Conservation (phyloP, 2,888 invertebrate genomes). For the Lasioglossum figueresi region DNA sequence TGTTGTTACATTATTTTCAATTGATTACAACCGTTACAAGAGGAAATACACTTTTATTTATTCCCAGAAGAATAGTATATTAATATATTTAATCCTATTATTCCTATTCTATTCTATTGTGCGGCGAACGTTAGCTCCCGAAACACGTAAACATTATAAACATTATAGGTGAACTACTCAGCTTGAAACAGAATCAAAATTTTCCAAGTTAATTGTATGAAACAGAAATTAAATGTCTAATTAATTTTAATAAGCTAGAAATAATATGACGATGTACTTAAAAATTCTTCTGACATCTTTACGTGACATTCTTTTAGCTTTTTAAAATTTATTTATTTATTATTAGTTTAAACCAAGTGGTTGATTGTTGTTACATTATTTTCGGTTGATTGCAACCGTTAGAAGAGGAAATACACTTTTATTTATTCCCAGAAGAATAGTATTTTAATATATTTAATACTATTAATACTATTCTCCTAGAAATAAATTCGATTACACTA, state of each 20-base stretch:
- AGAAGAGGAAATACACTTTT: neutral
- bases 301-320: neutral
- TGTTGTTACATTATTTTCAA: neutral
- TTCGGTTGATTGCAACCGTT: neutral
- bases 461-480: neutral
- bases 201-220: neutral
- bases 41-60: too few relatives aligned
- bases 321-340: too few relatives aligned
- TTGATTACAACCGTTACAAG: neutral
- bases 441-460: neutral
- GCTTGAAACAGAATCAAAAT: neutral
- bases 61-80: too few relatives aligned
- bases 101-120: neutral
- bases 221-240: neutral
- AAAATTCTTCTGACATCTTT: too few relatives aligned
- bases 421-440: neutral
- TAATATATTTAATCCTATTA: too few relatives aligned
- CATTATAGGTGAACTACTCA: neutral
- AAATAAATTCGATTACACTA: too few relatives aligned
- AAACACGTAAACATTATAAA: neutral
- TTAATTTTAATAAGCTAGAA: neutral
- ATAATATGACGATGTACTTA: neutral
- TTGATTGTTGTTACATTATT: too few relatives aligned
- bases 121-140: neutral
- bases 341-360: too few relatives aligned